These are phyloP conservation scores for Coracopsis vasa DNA, from an alignment of 2,113 vertebrate genomes.

Conservation along the genomic window DNA sequence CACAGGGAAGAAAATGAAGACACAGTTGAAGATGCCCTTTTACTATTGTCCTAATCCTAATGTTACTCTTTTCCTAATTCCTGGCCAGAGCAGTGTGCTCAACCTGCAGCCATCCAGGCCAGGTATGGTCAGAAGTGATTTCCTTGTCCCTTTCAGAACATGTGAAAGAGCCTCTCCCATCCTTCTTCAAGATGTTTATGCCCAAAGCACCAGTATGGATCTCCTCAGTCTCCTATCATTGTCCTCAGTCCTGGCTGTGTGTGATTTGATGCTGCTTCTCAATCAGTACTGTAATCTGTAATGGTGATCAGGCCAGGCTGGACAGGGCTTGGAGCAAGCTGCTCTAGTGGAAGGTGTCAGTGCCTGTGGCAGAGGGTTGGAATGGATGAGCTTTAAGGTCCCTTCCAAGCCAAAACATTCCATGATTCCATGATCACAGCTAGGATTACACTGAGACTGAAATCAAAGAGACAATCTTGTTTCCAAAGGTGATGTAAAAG, in stretches of 20 bases:
- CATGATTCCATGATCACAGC: background rate
- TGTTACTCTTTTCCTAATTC: background rate
- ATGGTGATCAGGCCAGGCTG: background rate
- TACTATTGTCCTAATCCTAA: background rate
- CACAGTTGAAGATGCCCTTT: background rate
- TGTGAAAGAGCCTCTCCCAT: background rate
- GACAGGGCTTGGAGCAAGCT: background rate
- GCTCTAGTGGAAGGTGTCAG: background rate
- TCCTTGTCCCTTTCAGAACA: background rate
- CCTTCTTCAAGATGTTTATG: background rate
- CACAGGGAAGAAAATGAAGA: background rate
- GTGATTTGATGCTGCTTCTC: background rate
- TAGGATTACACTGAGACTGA: background rate
- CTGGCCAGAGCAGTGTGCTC: background rate
- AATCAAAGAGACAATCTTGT: background rate
- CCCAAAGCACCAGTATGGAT: background rate
- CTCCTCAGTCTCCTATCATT: background rate
- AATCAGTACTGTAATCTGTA: background rate
- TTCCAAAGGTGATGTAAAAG: background rate
- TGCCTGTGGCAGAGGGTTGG: background rate
- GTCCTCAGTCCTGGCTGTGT: background rate
- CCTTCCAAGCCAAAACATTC: background rate
- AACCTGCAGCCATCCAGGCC: background rate
- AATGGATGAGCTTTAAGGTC: background rate
- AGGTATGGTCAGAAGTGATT: background rate